phyloP scores from a whole-genome alignment of 2,797 vertebrate species.

The Hemibagrus guttatus region DNA sequence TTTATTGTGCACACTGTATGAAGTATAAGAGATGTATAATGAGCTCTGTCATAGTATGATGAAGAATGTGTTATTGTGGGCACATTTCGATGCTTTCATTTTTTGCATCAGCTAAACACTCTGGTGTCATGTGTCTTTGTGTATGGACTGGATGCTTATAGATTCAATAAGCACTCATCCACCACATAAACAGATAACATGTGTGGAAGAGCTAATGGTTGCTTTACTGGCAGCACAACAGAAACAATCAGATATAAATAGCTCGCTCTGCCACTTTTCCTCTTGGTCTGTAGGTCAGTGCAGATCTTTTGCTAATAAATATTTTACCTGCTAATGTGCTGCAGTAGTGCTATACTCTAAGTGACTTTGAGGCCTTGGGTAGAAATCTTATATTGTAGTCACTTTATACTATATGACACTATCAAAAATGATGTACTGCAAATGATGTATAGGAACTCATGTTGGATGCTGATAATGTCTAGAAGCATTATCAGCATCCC shows the following conservation, averaged over 20 bases:
- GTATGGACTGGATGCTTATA: conserved; percentile 36
- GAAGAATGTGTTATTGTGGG: not conserved
- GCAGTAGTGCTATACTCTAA: not conserved
- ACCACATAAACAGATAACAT: conserved; percentile 38
- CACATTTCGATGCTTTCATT: conserved; percentile 15
- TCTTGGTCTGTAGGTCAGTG: conserved; percentile 37
- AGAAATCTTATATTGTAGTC: not conserved
- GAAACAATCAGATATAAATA: conserved; percentile 72
- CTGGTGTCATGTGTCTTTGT: conserved; percentile 39
- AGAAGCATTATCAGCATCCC: not conserved
- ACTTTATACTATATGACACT: not conserved
- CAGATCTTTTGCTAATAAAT: conserved; percentile 9
- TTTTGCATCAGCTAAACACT: not conserved
- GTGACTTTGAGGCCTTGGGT: not conserved
- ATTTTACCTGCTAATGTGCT: conserved; percentile 26
- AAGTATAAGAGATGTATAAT: conserved; percentile 23
- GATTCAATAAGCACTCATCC: conserved; percentile 38
- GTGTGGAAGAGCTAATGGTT: conserved; percentile 52
- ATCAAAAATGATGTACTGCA: not conserved
- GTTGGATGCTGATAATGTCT: too few species aligned
- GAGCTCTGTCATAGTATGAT: not conserved
- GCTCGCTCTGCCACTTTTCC: conserved; percentile 45
- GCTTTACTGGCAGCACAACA: conserved; percentile 55
- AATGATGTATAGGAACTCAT: not conserved
- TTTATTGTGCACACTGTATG: conserved; percentile 28